Conservation (phyloP, 2,888 invertebrate genomes). For the Andrena marginata region DNA sequence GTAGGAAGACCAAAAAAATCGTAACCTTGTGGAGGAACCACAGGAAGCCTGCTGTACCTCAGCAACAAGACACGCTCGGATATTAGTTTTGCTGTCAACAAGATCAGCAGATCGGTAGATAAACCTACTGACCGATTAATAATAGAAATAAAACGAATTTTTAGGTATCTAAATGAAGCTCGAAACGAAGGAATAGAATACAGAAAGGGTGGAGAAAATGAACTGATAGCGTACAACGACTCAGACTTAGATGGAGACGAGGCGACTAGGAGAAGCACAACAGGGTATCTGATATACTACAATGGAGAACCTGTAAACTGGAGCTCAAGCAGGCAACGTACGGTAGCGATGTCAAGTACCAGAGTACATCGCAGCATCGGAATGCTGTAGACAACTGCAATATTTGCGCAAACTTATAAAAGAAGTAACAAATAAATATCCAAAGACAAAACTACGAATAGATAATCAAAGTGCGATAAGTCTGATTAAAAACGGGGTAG, state of each 20-base stretch:
- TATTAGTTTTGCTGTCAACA: background rate
- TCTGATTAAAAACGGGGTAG: background rate
- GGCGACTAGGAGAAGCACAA: slow-evolving; percentile 11
- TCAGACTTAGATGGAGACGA: slow-evolving; percentile 5
- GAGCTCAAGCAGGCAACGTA: slow-evolving; percentile 7
- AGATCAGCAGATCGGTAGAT: background rate
- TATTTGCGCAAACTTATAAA: background rate
- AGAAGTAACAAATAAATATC: background rate
- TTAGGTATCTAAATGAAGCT: slow-evolving; percentile 8
- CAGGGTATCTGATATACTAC: slow-evolving; percentile 1
- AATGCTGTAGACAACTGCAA: slow-evolving; percentile 2
- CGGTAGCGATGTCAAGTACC: slow-evolving; percentile 9
- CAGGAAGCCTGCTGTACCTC: slow-evolving; percentile 3
- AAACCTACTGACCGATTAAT: background rate
- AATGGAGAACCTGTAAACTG: background rate
- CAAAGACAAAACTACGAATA: background rate
- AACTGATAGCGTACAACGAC: slow-evolving; percentile 8
- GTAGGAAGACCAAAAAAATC: background rate
- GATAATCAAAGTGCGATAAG: background rate
- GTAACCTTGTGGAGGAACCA: background rate
- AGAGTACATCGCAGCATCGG: slow-evolving; percentile 15
- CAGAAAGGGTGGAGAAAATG: background rate
- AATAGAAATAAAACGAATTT: background rate
- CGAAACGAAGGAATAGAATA: background rate
- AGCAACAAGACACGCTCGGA: slow-evolving; percentile 6